Conservation (phyloP, 2,113 vertebrate species). For the Lichenostomus cassidix region DNA sequence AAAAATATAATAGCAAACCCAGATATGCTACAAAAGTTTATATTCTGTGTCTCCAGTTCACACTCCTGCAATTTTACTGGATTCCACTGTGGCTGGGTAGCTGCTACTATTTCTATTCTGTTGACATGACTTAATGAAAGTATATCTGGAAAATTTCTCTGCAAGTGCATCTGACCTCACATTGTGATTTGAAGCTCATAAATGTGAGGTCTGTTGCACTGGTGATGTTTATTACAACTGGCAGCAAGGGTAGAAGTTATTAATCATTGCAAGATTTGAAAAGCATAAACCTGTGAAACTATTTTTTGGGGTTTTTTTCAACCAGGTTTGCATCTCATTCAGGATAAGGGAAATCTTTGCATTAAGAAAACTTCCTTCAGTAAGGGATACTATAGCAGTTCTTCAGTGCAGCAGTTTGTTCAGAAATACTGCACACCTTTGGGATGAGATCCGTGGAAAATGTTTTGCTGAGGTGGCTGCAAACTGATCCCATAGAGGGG, state of each 20-base stretch:
- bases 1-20: not conserved
- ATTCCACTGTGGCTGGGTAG: not conserved
- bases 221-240: not conserved
- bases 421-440: not conserved
- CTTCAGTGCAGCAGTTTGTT: not conserved
- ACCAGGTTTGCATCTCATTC: not conserved
- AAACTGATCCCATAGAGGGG: not conserved
- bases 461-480: rapidly evolving
- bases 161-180: not conserved
- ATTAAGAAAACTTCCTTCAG: not conserved
- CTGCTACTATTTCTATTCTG: not conserved
- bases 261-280: not conserved
- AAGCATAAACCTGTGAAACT: not conserved
- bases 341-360: not conserved
- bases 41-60: not conserved
- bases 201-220: not conserved
- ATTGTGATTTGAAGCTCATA: not conserved
- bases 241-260: not conserved
- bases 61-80: not conserved
- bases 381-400: not conserved
- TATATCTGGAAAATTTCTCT: not conserved
- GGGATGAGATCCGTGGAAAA: not conserved
- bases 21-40: not conserved
- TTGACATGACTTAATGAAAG: not conserved
- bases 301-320: not conserved